Base-by-base conservation (phyloP, 2,113 vertebrate species). In the Origma solitaria region DNA sequence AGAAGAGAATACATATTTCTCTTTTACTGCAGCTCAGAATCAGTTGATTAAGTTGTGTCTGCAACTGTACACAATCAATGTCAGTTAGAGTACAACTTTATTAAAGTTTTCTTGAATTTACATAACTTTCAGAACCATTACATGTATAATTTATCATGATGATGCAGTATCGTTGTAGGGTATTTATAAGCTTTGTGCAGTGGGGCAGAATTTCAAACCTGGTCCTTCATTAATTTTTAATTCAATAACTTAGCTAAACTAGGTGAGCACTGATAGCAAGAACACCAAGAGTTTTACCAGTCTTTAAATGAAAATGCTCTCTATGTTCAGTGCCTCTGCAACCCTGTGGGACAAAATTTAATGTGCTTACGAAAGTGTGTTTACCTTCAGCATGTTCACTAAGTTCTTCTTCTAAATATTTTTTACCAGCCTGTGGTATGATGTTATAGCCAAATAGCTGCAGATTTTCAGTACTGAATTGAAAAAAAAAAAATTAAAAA, bases 131-230 rank as follows among this genome's bases (percentile, higher is more conserved):
- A 98, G 94, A 91, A 93, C 95, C 96, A 96, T 97, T 96, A 80
- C 97, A 97, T 97, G 94, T 96, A 97, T 98, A 97, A 98, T 98
- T 98, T 97, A 98, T 98, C 95, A 80, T 94, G 92, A 94, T 49
- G 10, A 73, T 94, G 92, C 90, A 87, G 89, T 94, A 97, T 94
- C 58, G 54, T 94, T 96, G 95, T 88, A 86, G 83, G 94, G 91
- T 97, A 95, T 97, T 98, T 97, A 96, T 96, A 97, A 96, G 92
- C 89, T 95, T 94, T 96, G 96, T 93, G 92, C 90, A 92, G 76
- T 84, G 84, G 96, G 96, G 88, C 86, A 96, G 97, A 98, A 98
- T 98, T 98, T 98, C 93, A 97, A 97, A 96, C 91, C 91, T 96
- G 90, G 97, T 93, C 86, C 94, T 96, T 98, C 92, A 97, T 97